phyloP scores from a whole-genome alignment of 2,113 vertebrate species.

The Pelmatolapia mariae region DNA sequence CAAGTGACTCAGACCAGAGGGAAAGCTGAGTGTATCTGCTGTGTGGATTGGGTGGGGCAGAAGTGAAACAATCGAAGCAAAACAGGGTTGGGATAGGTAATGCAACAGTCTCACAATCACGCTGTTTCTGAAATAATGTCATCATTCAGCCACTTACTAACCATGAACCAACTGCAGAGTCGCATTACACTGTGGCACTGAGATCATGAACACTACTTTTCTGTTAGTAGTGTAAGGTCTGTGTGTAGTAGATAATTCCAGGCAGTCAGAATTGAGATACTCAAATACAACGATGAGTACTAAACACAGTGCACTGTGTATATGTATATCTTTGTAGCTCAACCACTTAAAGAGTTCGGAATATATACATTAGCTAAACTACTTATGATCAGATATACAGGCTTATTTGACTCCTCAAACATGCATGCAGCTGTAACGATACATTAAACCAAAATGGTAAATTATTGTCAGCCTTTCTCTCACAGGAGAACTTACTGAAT shows the following conservation, averaged over 20 bases:
- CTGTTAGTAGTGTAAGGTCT: background rate
- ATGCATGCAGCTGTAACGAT: background rate
- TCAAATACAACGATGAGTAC: background rate
- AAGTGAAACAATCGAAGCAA: background rate
- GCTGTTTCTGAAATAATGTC: background rate
- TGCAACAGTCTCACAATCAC: background rate
- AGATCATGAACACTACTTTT: background rate
- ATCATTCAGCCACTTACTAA: background rate
- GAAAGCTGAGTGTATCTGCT: background rate
- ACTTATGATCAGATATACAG: background rate
- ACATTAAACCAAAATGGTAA: background rate
- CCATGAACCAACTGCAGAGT: background rate
- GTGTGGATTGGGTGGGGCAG: background rate
- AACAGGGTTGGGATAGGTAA: background rate
- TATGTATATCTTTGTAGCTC: background rate
- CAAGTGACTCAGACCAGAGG: background rate
- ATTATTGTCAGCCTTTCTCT: background rate
- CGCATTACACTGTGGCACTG: background rate
- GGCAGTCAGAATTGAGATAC: background rate
- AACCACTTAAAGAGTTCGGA: accelerated
- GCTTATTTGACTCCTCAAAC: background rate
- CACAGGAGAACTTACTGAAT: background rate
- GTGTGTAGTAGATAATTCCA: background rate
- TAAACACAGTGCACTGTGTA: background rate
- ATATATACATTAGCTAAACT: background rate